Evolutionary conservation across 2,797 vertebrate genomes (phyloP).

Genomic region (Spinus olivaceus): DNA sequence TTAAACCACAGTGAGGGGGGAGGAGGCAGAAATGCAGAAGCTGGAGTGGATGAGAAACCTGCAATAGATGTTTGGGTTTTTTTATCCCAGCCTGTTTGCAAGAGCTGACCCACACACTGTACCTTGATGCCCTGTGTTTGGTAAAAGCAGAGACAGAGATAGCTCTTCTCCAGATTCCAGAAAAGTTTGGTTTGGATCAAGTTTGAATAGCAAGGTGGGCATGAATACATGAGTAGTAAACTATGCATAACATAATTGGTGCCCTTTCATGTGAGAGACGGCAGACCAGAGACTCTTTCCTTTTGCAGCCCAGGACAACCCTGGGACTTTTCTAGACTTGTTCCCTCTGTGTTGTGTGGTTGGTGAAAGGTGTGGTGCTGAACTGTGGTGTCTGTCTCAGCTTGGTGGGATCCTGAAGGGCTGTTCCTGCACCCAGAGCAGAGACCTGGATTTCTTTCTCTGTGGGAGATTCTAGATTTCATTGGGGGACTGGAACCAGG

Average conservation of each 20-base stretch:
- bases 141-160: not conserved
- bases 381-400: not conserved
- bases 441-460: not conserved
- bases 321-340: not conserved
- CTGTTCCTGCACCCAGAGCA: not conserved
- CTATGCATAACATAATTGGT: not conserved
- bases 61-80: accelerated
- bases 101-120: not conserved
- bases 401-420: not conserved
- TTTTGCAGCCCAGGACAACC: not conserved
- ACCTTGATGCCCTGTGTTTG: not conserved
- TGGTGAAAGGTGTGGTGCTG: not conserved
- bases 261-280: not conserved
- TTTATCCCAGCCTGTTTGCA: not conserved
- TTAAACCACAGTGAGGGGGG: accelerated
- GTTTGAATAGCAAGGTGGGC: not conserved
- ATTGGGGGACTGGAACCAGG: not conserved
- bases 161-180: not conserved
- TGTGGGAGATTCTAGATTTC: not conserved
- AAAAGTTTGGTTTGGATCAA: not conserved
- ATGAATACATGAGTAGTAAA: not conserved
- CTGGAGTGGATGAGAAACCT: not conserved
- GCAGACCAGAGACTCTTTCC: not conserved
- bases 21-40: not conserved
- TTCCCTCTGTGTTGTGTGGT: not conserved